A percentile compares a stretch with the other conserved stretches of the same genome.
Conservation (phyloP, 2,797 vertebrate species). For the Acipenser ruthenus region DNA sequence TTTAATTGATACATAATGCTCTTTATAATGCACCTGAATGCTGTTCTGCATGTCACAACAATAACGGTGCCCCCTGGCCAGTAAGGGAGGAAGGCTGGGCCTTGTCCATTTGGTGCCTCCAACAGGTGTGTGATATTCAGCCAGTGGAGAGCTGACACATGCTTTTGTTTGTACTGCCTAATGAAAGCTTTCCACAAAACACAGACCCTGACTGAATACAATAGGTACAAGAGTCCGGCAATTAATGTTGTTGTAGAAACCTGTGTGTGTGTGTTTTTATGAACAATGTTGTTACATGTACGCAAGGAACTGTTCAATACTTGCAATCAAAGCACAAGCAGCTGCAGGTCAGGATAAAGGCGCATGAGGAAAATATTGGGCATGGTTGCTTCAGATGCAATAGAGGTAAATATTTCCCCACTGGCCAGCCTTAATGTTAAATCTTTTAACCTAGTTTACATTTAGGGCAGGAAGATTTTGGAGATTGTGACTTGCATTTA, state of each 20-base stretch:
- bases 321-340: not conserved
- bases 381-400: not conserved
- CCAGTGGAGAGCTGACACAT: conserved; percentile 4
- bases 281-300: conserved; percentile 2
- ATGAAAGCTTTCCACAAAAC: conserved; percentile 1
- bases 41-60: not conserved
- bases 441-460: not conserved
- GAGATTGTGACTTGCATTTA: no score
- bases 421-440: not conserved
- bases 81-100: conserved; percentile 2
- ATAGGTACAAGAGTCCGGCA: conserved; percentile 24
- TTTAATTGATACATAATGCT: not conserved
- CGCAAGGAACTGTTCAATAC: not conserved
- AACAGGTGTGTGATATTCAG: conserved; percentile 11
- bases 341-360: not conserved
- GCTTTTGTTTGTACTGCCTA: conserved; percentile 9
- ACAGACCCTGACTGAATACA: not conserved
- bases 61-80: not conserved
- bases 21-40: conserved; percentile 7
- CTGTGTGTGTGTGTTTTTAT: not conserved
- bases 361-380: not conserved
- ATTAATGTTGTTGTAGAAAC: conserved; percentile 30
- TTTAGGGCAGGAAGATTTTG: not conserved
- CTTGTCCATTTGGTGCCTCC: conserved; percentile 3
- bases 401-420: not conserved